These are phyloP conservation scores for Sceloporus undulatus DNA, from an alignment of 2,113 vertebrate species.

Conservation along the genomic window DNA sequence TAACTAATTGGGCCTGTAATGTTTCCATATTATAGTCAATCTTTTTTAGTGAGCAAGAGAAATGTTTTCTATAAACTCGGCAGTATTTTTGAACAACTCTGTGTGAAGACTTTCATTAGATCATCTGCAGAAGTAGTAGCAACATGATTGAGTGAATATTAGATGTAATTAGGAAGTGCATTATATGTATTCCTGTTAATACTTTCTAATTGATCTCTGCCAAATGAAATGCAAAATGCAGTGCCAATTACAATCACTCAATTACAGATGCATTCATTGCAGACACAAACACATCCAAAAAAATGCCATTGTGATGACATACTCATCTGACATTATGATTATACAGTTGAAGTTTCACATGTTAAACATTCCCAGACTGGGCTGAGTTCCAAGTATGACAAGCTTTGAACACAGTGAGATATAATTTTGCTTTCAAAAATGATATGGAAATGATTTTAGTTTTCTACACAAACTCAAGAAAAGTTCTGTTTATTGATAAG, in stretches of 20 bases:
- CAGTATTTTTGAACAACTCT: conserved; percentile 34
- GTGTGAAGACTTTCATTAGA: not conserved
- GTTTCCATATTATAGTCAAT: conserved; percentile 43
- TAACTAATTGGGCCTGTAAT: conserved; percentile 47
- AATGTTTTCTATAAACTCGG: conserved; percentile 32
- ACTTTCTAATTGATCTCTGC: conserved; percentile 45
- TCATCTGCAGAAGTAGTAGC: conserved; percentile 36
- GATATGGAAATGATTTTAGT: not conserved
- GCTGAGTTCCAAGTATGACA: conserved; percentile 24
- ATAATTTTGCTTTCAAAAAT: conserved; percentile 1
- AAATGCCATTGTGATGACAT: conserved; percentile 23
- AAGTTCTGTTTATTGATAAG: not conserved
- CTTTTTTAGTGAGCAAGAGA: not conserved
- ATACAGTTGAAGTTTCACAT: conserved; percentile 20
- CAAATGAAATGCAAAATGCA: conserved; percentile 44
- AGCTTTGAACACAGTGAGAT: conserved; percentile 31
- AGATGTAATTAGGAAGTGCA: conserved; percentile 42
- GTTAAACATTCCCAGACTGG: conserved; percentile 46
- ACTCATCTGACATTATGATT: conserved; percentile 51
- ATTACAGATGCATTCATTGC: conserved; percentile 55
- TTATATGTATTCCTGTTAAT: conserved; percentile 26
- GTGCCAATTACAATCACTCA: conserved; percentile 40
- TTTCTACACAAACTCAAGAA: not conserved
- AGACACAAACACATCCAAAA: conserved; percentile 42
- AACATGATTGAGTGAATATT: conserved; percentile 44